Conservation (phyloP, 1,140 invertebrate genomes). For the Phthorimaea operculella region DNA sequence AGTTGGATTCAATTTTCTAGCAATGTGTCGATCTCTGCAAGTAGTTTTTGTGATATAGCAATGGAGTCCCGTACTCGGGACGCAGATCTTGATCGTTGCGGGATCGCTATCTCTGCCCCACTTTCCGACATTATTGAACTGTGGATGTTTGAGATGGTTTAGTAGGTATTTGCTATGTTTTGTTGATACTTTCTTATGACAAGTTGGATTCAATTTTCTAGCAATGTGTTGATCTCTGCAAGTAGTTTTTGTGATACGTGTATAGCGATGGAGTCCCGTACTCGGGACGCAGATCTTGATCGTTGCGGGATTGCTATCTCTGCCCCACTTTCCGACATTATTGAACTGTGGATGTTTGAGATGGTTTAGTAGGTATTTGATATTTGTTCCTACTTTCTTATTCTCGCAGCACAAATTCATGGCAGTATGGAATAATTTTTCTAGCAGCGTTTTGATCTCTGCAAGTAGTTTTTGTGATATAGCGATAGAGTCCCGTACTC, state of each 20-base stretch:
- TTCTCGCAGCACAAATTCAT: too few relatives aligned
- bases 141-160: background rate
- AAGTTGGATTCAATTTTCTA: too few relatives aligned
- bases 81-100: constrained; percentile 35
- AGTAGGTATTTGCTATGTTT: too few relatives aligned
- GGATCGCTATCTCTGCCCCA: constrained; percentile 27
- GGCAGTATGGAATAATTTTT: too few relatives aligned
- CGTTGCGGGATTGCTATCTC: constrained; percentile 32
- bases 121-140: constrained; percentile 26
- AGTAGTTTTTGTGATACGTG: constrained; percentile 56
- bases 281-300: constrained; percentile 43
- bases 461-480: constrained; percentile 53
- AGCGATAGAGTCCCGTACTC: constrained; percentile 41
- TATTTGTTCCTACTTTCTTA: too few relatives aligned
- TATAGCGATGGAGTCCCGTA: constrained; percentile 43
- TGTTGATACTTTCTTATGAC: too few relatives aligned
- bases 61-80: constrained; percentile 48
- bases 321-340: constrained; percentile 20
- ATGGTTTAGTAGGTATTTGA: too few relatives aligned
- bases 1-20: too few relatives aligned
- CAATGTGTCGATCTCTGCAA: too few relatives aligned
- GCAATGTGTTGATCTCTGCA: constrained; percentile 62
- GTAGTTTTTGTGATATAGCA: constrained; percentile 48
- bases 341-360: too few relatives aligned
- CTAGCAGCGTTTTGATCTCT: too few relatives aligned